A percentile compares a stretch with the other conserved stretches of the same genome.
These are phyloP conservation scores for Dermatophagoides farinae DNA, from an alignment of 1,140 invertebrate genomes.

Conservation along the genomic window DNA sequence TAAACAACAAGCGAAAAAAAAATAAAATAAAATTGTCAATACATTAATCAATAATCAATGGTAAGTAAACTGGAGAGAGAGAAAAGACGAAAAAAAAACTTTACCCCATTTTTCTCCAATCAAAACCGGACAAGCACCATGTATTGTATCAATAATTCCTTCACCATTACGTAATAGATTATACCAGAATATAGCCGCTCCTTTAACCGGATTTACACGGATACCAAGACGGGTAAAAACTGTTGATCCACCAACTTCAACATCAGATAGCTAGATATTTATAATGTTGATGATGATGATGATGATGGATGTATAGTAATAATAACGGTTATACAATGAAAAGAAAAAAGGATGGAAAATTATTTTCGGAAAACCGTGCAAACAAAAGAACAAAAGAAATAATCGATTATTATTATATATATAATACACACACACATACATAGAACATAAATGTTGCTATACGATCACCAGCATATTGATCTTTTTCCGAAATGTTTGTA, in stretches of 20 bases:
- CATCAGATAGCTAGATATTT: conserved; percentile 25
- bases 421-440: no score
- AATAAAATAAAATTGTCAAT: conserved; percentile 15
- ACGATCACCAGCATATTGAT: conserved; percentile 29
- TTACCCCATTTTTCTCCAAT: conserved; percentile 33
- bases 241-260: conserved; percentile 28
- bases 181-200: conserved; percentile 30
- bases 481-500: not conserved
- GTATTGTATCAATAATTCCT: conserved; percentile 28
- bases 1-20: not conserved
- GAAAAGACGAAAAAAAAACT: not conserved
- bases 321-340: not conserved
- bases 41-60: not conserved
- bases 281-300: not conserved
- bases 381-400: not conserved
- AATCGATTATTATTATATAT: no score
- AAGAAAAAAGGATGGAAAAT: not conserved
- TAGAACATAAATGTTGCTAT: conserved; percentile 37
- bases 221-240: conserved; percentile 27
- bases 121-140: conserved; percentile 33
- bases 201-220: conserved; percentile 19
- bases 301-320: not conserved
- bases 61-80: not conserved
- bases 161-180: conserved; percentile 29
- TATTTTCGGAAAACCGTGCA: not conserved